Conservation (phyloP, 2,113 vertebrate species). For the Etia nguti region DNA sequence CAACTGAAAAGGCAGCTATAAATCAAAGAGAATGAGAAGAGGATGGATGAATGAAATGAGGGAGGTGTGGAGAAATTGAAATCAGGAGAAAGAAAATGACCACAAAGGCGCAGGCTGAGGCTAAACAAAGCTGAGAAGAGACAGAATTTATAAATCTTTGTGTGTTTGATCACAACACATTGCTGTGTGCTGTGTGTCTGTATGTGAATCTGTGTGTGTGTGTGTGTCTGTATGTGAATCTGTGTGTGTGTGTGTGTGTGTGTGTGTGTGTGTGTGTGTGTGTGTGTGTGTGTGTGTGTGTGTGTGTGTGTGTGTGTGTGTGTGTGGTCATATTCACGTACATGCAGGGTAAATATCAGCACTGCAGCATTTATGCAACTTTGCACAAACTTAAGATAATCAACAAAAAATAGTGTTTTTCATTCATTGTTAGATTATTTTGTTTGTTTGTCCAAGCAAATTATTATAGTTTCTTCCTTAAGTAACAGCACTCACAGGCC, state of each 20-base stretch:
- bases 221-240: neutral
- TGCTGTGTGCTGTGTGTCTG: neutral
- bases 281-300: neutral
- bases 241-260: neutral
- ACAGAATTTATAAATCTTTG: neutral
- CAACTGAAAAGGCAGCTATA: neutral
- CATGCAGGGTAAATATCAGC: constrained; percentile 7
- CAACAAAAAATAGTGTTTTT: neutral
- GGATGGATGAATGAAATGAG: neutral
- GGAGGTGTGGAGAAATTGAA: neutral
- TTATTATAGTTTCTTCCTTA: neutral
- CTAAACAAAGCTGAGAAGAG: neutral
- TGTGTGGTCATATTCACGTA: neutral
- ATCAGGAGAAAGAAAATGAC: neutral
- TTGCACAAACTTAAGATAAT: neutral
- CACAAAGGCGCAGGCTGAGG: neutral
- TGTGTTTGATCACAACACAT: neutral
- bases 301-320: neutral
- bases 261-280: neutral
- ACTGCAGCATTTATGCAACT: neutral
- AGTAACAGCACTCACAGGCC: neutral
- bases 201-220: neutral
- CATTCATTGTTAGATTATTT: neutral
- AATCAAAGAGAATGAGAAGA: constrained; percentile 19
- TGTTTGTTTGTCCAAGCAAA: neutral